Evolutionary conservation across 2,797 vertebrate species (phyloP), one percentile per base, ranked within the genome.

Genomic region (Bucorvus abyssinicus): DNA sequence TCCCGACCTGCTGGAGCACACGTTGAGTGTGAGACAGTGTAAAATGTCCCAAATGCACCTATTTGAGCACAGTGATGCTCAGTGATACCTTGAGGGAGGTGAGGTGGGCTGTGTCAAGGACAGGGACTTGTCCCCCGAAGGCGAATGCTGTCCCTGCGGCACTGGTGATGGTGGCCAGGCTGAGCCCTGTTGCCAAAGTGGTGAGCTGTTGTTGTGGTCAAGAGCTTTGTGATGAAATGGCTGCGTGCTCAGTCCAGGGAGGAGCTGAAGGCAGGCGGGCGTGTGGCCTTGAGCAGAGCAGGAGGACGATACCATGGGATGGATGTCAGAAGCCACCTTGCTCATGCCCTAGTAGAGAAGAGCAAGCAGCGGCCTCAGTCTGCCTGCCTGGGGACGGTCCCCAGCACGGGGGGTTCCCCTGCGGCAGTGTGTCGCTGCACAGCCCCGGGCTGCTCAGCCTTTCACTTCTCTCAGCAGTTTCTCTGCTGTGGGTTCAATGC

Each of bases 391-490:
- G 42, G 71, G 90, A 74, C 1, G 0, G 75, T 44, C 60, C 52
- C 55, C 3, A 0, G 2, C 2, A 6, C 60, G 26, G 78, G 64
- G 64, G 17, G 5, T 82, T 93, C 61, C 74, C 63, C 70, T 49
- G 7, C 1, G 12, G 47, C 77, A 47, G 55, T 15, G 38, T 40
- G 2, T 14, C 4, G 1, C 38, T 2, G 0, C 49, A 10, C 24
- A 59, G 60, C 12, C 60, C 19, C 21, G 7, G 19, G 34, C 71
- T 57, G 30, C 67, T 63, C 59, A 57, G 63, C 32, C 80, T 94
- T 74, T 85, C 75, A 50, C 81, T 85, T 89, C 86, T 61, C 64
- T 77, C 75, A 26, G 68, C 1, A n/a, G 45, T 85, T 89, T 70
- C 69, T 78, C 45, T 92, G 32, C 26, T 69, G 45, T 32, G 60